Conservation (phyloP, 2,797 vertebrate genomes). For the Takifugu rubripes region DNA sequence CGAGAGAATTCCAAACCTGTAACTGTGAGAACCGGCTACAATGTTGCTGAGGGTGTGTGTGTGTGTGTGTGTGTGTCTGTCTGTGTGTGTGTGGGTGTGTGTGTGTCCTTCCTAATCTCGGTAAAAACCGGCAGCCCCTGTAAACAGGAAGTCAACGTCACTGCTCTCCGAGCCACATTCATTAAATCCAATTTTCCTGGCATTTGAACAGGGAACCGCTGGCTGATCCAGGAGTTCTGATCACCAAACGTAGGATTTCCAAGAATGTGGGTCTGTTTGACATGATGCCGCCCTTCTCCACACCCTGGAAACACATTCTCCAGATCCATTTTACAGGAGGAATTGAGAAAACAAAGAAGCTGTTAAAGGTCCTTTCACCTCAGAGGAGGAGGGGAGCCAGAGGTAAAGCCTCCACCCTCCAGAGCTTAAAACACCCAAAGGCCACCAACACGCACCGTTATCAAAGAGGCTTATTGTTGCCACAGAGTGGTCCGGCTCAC, state of each 20-base stretch:
- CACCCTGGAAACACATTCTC: conserved; percentile 21
- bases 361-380: conserved; percentile 47
- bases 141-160: conserved; percentile 46
- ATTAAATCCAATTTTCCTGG: conserved; percentile 31
- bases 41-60: conserved; percentile 11
- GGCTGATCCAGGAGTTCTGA: background rate
- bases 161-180: conserved; percentile 15
- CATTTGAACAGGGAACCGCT: conserved; percentile 2
- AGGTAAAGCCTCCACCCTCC: conserved; percentile 40
- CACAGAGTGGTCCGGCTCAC: conserved; percentile 8
- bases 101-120: conserved; percentile 19
- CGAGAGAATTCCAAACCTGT: conserved; percentile 18
- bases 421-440: conserved; percentile 48
- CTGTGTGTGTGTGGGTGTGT: conserved; percentile 14
- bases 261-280: conserved; percentile 3
- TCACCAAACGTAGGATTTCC: background rate
- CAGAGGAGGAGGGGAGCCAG: conserved; percentile 22
- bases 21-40: conserved; percentile 24
- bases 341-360: conserved; percentile 55
- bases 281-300: background rate
- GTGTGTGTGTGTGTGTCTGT: conserved; percentile 27
- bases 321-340: conserved; percentile 24
- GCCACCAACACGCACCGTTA: conserved; percentile 23
- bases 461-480: conserved; percentile 57
- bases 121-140: conserved; percentile 23